A percentile compares a stretch with the other conserved stretches of the same genome.
These are phyloP conservation scores for Drosophila paulistorum DNA, from an alignment of 1,140 invertebrate genomes.

Conservation along the genomic window DNA sequence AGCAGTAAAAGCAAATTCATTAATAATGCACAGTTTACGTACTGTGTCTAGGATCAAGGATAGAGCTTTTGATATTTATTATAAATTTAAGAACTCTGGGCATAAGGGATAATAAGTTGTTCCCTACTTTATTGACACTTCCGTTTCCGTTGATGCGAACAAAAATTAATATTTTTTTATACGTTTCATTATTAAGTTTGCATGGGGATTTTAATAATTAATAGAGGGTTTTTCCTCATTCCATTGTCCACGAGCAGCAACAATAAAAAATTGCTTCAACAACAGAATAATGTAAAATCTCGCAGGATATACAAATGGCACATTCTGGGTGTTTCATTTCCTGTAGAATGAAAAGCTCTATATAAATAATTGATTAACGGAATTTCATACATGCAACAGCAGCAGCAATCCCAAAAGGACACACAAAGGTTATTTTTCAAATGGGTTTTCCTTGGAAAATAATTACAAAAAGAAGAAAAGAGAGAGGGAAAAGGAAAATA, in stretches of 20 bases:
- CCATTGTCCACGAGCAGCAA: neutral
- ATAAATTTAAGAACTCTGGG: neutral
- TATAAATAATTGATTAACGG: neutral
- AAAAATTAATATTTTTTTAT: neutral
- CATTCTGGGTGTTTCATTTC: neutral
- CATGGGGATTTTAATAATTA: conserved; percentile 4
- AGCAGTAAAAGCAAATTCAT: too few relatives aligned
- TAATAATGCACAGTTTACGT: too few relatives aligned
- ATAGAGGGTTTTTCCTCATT: neutral
- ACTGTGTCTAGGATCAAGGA: too few relatives aligned
- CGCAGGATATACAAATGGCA: conserved; percentile 7
- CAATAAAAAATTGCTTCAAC: conserved; percentile 1
- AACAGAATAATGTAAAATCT: conserved; percentile 6
- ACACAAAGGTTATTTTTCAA: neutral
- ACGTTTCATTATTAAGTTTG: neutral
- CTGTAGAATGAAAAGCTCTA: conserved; percentile 2
- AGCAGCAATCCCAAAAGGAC: neutral
- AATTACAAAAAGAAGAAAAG: neutral
- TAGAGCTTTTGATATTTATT: too few relatives aligned
- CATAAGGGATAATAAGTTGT: neutral
- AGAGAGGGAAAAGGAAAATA: neutral
- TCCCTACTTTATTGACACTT: neutral
- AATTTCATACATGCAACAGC: neutral
- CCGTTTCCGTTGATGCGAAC: neutral
- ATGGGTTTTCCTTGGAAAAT: neutral